phyloP scores from a whole-genome alignment of 2,888 invertebrate genomes.

The Chrysotoxum bicinctum region DNA sequence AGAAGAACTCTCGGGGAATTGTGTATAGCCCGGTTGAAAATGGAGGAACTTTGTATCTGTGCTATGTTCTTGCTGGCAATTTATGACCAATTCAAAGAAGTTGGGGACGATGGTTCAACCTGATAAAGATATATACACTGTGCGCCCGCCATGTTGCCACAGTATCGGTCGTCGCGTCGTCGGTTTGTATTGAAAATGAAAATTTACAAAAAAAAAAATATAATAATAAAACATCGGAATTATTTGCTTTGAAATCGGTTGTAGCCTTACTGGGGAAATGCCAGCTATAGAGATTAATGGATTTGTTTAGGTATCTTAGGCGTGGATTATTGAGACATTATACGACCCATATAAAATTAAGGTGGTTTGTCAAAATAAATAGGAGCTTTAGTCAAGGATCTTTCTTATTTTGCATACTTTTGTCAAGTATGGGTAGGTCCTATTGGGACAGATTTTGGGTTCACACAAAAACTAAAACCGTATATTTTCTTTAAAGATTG shows the following conservation, averaged over 20 bases:
- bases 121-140: slow-evolving; percentile 57
- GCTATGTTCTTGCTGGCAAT: slow-evolving; percentile 51
- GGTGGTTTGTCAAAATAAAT: not conserved
- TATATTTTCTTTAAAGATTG: too few relatives aligned
- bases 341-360: not conserved
- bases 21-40: slow-evolving; percentile 27
- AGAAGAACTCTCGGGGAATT: not conserved
- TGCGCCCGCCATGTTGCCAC: not conserved
- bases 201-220: slow-evolving; percentile 20
- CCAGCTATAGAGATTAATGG: slow-evolving; percentile 39
- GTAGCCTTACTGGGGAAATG: slow-evolving; percentile 30
- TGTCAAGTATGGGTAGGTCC: not conserved
- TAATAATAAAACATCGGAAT: slow-evolving; percentile 21
- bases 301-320: slow-evolving; percentile 34
- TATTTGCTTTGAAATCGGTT: slow-evolving; percentile 34
- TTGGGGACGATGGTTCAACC: slow-evolving; percentile 54
- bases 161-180: not conserved
- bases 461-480: not conserved
- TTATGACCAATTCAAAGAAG: slow-evolving; percentile 63
- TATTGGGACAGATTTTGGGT: not conserved
- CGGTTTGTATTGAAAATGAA: slow-evolving; percentile 28
- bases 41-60: slow-evolving; percentile 35
- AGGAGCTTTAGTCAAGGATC: not conserved
- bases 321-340: slow-evolving; percentile 48
- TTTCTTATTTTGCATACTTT: not conserved